Conservation (phyloP, 2,888 invertebrate species). For the Polylopha cassiicola region DNA sequence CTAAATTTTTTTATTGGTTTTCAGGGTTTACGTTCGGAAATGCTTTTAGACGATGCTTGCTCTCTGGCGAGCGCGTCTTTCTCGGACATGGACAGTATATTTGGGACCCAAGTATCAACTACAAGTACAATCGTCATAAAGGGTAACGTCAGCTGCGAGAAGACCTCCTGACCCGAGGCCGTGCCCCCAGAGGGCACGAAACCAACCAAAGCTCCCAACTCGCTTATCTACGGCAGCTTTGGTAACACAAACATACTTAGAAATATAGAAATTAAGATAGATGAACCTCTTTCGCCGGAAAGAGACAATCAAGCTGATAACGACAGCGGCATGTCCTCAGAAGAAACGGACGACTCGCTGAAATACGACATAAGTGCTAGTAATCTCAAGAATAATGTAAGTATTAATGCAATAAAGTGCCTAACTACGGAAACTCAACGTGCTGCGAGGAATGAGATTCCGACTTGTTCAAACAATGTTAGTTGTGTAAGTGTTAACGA, state of each 20-base stretch:
- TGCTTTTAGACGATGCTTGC: conserved; percentile 60
- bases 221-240: conserved; percentile 59
- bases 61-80: conserved; percentile 54
- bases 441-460: conserved; percentile 70
- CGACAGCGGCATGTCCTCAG: conserved; percentile 70
- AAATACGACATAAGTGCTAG: conserved; percentile 46
- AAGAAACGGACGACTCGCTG: conserved; percentile 64
- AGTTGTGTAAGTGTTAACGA: conserved; percentile 49
- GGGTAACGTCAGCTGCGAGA: conserved; percentile 46
- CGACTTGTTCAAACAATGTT: conserved; percentile 63
- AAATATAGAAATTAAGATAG: conserved; percentile 31
- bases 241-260: conserved; percentile 46
- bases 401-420: conserved; percentile 61
- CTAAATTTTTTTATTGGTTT: conserved; percentile 26
- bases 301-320: conserved; percentile 37
- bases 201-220: conserved; percentile 35
- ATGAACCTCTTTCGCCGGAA: conserved; percentile 19
- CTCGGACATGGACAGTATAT: conserved; percentile 56
- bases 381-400: conserved; percentile 38
- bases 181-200: conserved; percentile 65
- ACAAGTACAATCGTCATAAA: conserved; percentile 60
- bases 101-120: conserved; percentile 50
- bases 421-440: conserved; percentile 59
- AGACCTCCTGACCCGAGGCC: conserved; percentile 69
- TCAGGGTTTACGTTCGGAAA: conserved; percentile 63